Evolutionary conservation across 2,797 vertebrate species (phyloP), one percentile per base, ranked within the genome.

Genomic region (Scolopax rusticola): DNA sequence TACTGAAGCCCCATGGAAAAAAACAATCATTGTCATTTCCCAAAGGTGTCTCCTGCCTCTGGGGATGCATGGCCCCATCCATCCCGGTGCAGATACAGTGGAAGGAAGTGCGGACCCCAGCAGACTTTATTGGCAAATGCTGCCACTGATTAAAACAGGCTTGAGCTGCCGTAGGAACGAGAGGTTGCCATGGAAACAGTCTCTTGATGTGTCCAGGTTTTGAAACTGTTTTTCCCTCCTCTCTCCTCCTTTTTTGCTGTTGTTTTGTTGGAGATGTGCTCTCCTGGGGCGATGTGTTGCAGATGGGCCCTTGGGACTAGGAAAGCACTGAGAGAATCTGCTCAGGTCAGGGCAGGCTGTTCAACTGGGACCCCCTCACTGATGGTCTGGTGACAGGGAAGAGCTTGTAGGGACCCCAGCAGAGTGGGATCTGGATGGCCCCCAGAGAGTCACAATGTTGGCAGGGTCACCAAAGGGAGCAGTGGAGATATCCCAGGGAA

Each of bases 191-290:
- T 97, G 96, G 98, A 98, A 98, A 98, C 98, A 95, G 77, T 89
- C 97, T 97, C 97, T 98, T 98, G 96, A 97, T 97, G 97, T 96
- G 97, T 97, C 98, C 97, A 97, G 97, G 97, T 97, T 98, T 98
- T 94, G 93, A 97, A 97, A 97, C 96, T 78, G 69, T 79, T 95
- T 95, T 95, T 45, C 43, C 45, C 47, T 93, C 64, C 36, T 94
- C 89, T 92, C 73, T 87, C 78, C 60, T 63, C 74, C 84, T 81
- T 95, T 86, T 91, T 63, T 82, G 20, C 76, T 57, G 60, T 70
- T 95, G 88, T 95, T 95, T 93, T 91, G 57, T 75, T 87, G 93
- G 91, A 90, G 96, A 38, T 91, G 77, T 86, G 76, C 64, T 92
- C 85, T 82, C 28, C 33, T 27, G 57, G 64, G 75, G 48, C 56